Evolutionary conservation across 2,888 invertebrate species (phyloP).

Genomic region (Drosophila antonietae): DNA sequence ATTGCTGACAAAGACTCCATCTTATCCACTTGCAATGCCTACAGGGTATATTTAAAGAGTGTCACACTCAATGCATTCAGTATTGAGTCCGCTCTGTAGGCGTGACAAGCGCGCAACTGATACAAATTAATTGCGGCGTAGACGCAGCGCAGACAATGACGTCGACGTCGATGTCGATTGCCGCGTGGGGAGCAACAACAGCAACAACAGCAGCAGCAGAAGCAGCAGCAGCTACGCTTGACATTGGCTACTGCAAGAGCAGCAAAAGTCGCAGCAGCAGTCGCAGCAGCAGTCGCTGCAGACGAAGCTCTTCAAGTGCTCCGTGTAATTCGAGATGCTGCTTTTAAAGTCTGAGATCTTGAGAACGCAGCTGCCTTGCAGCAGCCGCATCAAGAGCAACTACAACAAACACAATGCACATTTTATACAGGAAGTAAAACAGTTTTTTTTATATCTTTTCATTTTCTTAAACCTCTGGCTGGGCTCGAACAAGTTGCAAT

Average conservation of each 20-base stretch:
- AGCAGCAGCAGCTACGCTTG: conserved; percentile 30
- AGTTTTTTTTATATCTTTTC: conserved; percentile 1
- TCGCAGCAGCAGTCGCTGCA: conserved; percentile 6
- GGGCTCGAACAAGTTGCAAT: conserved; percentile 60
- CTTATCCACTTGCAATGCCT: neutral
- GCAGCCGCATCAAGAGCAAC: conserved; percentile 22
- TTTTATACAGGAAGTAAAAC: conserved; percentile 48
- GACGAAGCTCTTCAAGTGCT: conserved; percentile 52
- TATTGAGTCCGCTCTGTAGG: conserved; percentile 41
- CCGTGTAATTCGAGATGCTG: conserved; percentile 49
- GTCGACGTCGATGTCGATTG: conserved; percentile 4
- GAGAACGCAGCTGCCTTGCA: conserved; percentile 43
- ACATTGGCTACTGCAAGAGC: conserved; percentile 39
- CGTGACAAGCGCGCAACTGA: conserved; percentile 53
- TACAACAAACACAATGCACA: conserved; percentile 17
- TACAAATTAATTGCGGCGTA: conserved; percentile 70
- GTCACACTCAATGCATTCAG: conserved; percentile 7
- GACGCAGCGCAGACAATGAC: conserved; percentile 54
- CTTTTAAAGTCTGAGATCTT: conserved; percentile 44
- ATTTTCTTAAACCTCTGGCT: conserved; percentile 27
- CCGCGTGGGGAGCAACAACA: conserved; percentile 33
- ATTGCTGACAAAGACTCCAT: neutral
- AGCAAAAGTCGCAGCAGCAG: neutral
- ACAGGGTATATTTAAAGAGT: conserved; percentile 3
- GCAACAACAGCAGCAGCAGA: neutral